Evolutionary conservation across 2,113 vertebrate species (phyloP).

Genomic region (Vimba vimba): DNA sequence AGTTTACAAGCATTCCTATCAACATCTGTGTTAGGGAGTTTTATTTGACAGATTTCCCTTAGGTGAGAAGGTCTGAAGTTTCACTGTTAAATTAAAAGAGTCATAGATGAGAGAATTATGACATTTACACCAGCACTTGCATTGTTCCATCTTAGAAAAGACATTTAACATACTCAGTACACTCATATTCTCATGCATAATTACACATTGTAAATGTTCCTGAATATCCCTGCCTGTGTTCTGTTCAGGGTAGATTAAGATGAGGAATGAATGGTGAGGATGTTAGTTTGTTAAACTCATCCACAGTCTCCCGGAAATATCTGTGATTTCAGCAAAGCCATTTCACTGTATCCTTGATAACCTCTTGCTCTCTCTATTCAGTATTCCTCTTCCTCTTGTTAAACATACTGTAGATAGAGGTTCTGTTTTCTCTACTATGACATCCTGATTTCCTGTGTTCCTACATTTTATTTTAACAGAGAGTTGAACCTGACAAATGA

Average conservation of each 20-base stretch:
- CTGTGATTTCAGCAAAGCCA: constrained; percentile 42
- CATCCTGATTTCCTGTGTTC: constrained; percentile 24
- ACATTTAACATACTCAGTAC: neutral
- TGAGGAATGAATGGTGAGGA: constrained; percentile 11
- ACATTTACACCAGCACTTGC: neutral
- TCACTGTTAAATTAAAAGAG: neutral
- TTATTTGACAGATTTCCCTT: constrained; percentile 22
- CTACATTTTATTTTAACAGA: neutral
- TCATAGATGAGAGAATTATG: constrained; percentile 9
- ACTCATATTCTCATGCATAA: constrained; percentile 9
- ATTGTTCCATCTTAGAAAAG: neutral
- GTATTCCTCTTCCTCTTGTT: constrained; percentile 39
- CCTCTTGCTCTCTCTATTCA: constrained; percentile 48
- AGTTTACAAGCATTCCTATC: neutral
- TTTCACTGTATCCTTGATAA: constrained; percentile 41
- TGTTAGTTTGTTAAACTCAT: constrained; percentile 41
- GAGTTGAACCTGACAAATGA: neutral
- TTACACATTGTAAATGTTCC: neutral
- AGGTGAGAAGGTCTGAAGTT: constrained; percentile 1
- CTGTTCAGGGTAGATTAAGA: neutral
- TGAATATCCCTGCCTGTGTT: neutral
- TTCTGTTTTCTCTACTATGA: neutral
- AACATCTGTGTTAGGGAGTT: constrained; percentile 5
- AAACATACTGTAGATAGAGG: neutral
- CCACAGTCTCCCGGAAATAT: constrained; percentile 44